Evolutionary conservation across 2,888 invertebrate species (phyloP).

Genomic region (Limnephilus lunatus): DNA sequence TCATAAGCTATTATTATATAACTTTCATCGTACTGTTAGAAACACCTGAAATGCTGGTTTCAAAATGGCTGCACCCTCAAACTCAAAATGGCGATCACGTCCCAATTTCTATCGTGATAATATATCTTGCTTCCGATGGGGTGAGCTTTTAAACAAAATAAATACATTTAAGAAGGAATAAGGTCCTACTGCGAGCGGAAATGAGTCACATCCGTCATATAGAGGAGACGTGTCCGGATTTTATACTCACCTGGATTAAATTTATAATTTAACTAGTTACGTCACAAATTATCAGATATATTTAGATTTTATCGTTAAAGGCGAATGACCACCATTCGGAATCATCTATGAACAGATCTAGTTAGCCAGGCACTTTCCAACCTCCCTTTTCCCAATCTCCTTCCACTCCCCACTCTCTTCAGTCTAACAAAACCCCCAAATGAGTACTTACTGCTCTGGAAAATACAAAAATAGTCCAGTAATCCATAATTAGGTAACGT

Average conservation of each 20-base stretch:
- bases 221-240: constrained; percentile 5
- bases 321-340: too few species aligned
- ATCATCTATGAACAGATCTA: too few species aligned
- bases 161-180: neutral
- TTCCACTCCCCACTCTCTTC: too few species aligned
- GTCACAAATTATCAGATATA: too few species aligned
- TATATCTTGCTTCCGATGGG: neutral
- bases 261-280: neutral
- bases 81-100: neutral
- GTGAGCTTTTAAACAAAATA: neutral
- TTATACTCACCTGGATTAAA: neutral
- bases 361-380: too few species aligned
- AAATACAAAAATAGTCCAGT: too few species aligned
- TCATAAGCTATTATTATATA: neutral
- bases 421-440: too few species aligned
- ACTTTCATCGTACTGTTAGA: neutral
- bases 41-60: neutral
- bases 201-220: constrained; percentile 28
- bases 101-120: neutral
- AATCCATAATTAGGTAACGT: too few species aligned
- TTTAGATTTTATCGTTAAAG: too few species aligned
- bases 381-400: too few species aligned
- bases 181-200: neutral
- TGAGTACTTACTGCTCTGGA: too few species aligned
- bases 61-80: neutral